Conservation (phyloP, 2,113 vertebrate genomes). For the Canis aureus region DNA sequence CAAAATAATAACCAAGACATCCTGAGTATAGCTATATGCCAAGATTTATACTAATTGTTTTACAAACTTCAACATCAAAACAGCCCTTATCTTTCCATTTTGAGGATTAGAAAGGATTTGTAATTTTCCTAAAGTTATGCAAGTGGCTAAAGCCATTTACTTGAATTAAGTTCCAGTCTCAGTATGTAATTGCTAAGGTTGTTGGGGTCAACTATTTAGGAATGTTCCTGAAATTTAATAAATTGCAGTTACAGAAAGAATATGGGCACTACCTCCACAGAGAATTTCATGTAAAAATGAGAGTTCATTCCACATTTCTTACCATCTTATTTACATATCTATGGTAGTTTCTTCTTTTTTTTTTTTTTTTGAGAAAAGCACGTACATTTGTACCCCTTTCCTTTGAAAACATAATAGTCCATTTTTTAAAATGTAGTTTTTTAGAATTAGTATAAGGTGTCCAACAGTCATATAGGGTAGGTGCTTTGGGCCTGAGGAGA, state of each 20-base stretch:
- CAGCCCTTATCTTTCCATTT: background rate
- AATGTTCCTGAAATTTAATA: background rate
- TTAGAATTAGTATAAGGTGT: background rate
- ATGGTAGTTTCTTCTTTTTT: background rate
- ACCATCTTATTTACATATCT: background rate
- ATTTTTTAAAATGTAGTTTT: slow-evolving; percentile 27
- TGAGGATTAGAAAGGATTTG: background rate
- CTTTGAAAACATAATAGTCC: slow-evolving; percentile 13
- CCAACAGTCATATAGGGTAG: background rate
- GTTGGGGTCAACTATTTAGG: background rate
- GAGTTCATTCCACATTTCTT: background rate
- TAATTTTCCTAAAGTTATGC: background rate
- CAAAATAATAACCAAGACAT: background rate
- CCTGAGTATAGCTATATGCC: background rate
- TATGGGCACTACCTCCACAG: background rate
- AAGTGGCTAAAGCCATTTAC: background rate
- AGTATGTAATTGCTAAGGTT: background rate
- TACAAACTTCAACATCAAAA: background rate
- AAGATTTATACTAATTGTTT: background rate
- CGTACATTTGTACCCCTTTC: background rate
- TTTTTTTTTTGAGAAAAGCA: background rate
- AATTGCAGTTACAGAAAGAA: background rate
- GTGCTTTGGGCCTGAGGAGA: background rate
- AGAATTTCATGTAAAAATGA: slow-evolving; percentile 20
- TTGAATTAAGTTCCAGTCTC: background rate